phyloP scores from a whole-genome alignment of 2,113 vertebrate species.

The Irena cyanogastra region DNA sequence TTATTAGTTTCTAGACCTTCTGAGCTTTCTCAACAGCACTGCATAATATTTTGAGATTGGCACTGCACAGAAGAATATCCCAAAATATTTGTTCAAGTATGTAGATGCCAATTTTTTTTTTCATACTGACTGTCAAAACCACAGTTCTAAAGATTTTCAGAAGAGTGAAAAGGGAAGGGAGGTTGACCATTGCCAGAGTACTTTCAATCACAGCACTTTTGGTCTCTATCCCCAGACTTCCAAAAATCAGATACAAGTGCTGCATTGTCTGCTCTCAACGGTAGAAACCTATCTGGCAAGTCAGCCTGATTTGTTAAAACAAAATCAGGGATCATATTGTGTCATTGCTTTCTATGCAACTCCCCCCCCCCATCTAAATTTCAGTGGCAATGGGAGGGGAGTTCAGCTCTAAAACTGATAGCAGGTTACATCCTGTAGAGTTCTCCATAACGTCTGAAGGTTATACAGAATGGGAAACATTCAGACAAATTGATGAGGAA shows the following conservation, averaged over 20 bases:
- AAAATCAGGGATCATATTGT: neutral
- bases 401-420: neutral
- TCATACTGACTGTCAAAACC: neutral
- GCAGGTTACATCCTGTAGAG: neutral
- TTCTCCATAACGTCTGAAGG: neutral
- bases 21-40: neutral
- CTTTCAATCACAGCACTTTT: neutral
- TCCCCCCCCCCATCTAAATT: neutral
- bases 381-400: neutral
- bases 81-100: neutral
- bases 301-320: neutral
- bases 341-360: neutral
- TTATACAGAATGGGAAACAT: neutral
- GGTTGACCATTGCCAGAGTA: neutral
- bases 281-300: neutral
- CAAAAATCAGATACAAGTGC: neutral
- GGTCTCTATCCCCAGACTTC: neutral
- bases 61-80: neutral
- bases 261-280: neutral
- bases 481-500: neutral
- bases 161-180: neutral
- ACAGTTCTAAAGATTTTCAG: neutral
- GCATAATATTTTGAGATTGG: neutral
- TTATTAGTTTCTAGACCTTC: neutral
- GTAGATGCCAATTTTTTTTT: neutral